Percentiles rank a stretch among this genome's conserved stretches.
These are phyloP conservation scores for Neoniphon sammara DNA, from an alignment of 2,797 vertebrate species.

Conservation along the genomic window DNA sequence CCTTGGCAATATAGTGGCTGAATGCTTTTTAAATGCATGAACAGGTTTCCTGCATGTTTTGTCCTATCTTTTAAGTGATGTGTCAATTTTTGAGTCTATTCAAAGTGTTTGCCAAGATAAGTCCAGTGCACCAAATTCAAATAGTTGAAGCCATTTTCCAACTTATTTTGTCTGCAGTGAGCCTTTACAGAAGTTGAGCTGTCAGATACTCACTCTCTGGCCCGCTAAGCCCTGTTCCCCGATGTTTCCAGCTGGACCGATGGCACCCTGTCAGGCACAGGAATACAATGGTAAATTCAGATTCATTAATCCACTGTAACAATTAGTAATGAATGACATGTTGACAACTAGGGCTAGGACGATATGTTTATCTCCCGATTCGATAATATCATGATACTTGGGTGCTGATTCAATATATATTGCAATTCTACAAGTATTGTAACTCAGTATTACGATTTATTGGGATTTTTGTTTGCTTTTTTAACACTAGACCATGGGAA, in stretches of 20 bases:
- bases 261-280: slow-evolving; percentile 70
- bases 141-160: not conserved
- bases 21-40: not conserved
- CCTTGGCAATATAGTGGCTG: not conserved
- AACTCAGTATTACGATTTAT: too few species aligned
- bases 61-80: not conserved
- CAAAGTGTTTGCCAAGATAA: not conserved
- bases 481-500: too few species aligned
- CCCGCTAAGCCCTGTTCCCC: slow-evolving; percentile 82
- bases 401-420: too few species aligned
- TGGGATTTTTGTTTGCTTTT: too few species aligned
- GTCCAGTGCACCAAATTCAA: not conserved
- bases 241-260: slow-evolving; percentile 69
- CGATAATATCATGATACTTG: too few species aligned
- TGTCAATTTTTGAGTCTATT: not conserved
- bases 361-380: too few species aligned
- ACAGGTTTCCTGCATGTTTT: slow-evolving; percentile 4
- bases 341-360: too few species aligned
- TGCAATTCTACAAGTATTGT: too few species aligned
- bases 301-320: not conserved
- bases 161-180: not conserved
- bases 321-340: too few species aligned
- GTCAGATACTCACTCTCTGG: slow-evolving; percentile 72
- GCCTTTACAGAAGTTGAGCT: slow-evolving; percentile 1
- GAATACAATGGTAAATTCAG: not conserved